phyloP scores from a whole-genome alignment of 2,797 vertebrate species.

The Ceyx erithaca region DNA sequence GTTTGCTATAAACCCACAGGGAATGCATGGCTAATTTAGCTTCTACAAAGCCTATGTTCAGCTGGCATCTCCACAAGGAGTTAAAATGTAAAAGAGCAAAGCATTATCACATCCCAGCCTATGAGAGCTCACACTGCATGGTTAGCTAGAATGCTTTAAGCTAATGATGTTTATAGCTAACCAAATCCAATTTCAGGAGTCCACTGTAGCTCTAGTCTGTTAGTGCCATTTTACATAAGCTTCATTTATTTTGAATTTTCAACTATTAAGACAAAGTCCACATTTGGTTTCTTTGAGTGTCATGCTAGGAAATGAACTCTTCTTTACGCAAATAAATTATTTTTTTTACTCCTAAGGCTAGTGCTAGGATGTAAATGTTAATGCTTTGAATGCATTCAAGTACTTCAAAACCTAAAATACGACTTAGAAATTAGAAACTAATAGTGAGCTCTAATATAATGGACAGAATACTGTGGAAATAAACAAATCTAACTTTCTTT shows the following conservation, averaged over 20 bases:
- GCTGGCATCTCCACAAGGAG: constrained; percentile 64
- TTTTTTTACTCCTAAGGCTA: constrained; percentile 49
- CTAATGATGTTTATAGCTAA: constrained; percentile 77
- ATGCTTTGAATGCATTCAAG: constrained; percentile 54
- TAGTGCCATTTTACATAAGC: constrained; percentile 74
- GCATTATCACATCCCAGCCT: constrained; percentile 55
- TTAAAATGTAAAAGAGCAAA: constrained; percentile 74
- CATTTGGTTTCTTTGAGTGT: constrained; percentile 63
- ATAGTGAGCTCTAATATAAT: constrained; percentile 46
- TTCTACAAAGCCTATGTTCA: constrained; percentile 62
- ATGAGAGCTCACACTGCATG: constrained; percentile 58
- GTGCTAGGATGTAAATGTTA: constrained; percentile 37
- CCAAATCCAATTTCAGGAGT: constrained; percentile 74
- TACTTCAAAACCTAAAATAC: constrained; percentile 40
- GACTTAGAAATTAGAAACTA: constrained; percentile 49
- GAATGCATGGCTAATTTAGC: constrained; percentile 42
- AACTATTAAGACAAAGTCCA: constrained; percentile 43
- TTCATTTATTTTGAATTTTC: constrained; percentile 76
- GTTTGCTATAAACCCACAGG: constrained; percentile 44
- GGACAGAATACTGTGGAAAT: background rate
- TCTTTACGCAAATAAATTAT: constrained; percentile 68
- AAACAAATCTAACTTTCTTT: background rate
- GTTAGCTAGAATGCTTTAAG: constrained; percentile 67
- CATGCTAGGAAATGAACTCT: constrained; percentile 69
- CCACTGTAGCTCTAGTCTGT: constrained; percentile 58